A percentile compares a stretch with the other conserved stretches of the same genome.
phyloP scores from a whole-genome alignment of 2,888 invertebrate species.

The Hylaea fasciaria region DNA sequence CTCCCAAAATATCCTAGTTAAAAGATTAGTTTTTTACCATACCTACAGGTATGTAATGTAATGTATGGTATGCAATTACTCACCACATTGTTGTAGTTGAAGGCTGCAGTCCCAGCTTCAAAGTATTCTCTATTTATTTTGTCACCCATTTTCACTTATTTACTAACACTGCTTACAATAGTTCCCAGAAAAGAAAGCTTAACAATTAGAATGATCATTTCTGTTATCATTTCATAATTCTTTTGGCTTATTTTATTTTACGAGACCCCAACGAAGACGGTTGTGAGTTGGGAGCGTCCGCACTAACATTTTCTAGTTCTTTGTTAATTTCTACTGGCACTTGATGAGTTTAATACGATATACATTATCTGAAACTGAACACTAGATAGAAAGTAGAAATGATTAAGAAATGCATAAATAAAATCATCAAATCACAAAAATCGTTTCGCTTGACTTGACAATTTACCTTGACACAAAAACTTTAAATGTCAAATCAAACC shows the following conservation, averaged over 20 bases:
- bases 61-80: conserved; percentile 50
- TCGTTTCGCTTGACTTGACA: conserved; percentile 49
- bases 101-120: conserved; percentile 73
- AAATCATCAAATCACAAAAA: background rate
- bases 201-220: conserved; percentile 49
- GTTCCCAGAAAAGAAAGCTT: conserved; percentile 50
- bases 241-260: conserved; percentile 33
- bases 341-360: background rate
- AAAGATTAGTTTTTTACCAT: conserved; percentile 4
- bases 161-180: conserved; percentile 49
- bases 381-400: background rate
- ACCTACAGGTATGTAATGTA: conserved; percentile 48
- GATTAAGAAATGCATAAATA: background rate
- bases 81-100: conserved; percentile 82
- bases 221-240: conserved; percentile 29
- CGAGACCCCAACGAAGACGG: conserved; percentile 48
- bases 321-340: background rate
- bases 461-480: conserved; percentile 65
- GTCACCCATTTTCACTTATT: conserved; percentile 68
- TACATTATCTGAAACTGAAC: too few relatives aligned
- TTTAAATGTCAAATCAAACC: conserved; percentile 59
- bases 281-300: conserved; percentile 64
- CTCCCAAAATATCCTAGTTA: conserved; percentile 2
- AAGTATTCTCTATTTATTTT: conserved; percentile 78
- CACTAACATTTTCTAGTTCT: conserved; percentile 56